Conservation (phyloP, 2,888 invertebrate species). For the Pheosia tremula region DNA sequence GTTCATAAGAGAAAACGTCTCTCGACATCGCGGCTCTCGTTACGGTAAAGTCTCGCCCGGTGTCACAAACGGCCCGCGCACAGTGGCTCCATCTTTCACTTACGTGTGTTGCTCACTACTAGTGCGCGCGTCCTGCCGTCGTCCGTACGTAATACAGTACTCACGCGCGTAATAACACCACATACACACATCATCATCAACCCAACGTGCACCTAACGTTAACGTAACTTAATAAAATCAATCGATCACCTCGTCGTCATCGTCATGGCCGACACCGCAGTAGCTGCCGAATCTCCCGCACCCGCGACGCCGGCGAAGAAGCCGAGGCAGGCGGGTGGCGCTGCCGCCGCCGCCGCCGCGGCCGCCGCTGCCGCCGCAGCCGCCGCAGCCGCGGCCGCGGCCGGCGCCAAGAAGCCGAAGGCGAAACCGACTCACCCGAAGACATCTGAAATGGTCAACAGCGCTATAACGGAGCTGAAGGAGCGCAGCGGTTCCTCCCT, state of each 20-base stretch:
- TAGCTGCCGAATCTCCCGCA: constrained; percentile 49
- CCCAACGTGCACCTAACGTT: neutral
- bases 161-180: no score
- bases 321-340: constrained; percentile 38
- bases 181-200: neutral
- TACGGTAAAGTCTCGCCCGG: constrained; percentile 11
- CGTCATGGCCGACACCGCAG: constrained; percentile 51
- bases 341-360: constrained; percentile 32
- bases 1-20: constrained; percentile 22
- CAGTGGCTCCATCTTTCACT: neutral
- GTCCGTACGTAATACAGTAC: neutral
- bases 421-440: constrained; percentile 57
- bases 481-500: constrained; percentile 85
- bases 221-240: neutral
- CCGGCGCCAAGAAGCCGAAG: constrained; percentile 49
- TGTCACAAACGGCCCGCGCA: neutral
- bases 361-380: constrained; percentile 32
- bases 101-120: no score
- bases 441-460: constrained; percentile 80
- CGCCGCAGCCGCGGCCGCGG: constrained; percentile 21
- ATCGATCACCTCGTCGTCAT: constrained; percentile 18
- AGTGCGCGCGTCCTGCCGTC: neutral
- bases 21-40: constrained; percentile 14
- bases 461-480: constrained; percentile 79
- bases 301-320: constrained; percentile 54